Conservation (phyloP, 2,888 invertebrate genomes). For the Fragum sueziense region DNA sequence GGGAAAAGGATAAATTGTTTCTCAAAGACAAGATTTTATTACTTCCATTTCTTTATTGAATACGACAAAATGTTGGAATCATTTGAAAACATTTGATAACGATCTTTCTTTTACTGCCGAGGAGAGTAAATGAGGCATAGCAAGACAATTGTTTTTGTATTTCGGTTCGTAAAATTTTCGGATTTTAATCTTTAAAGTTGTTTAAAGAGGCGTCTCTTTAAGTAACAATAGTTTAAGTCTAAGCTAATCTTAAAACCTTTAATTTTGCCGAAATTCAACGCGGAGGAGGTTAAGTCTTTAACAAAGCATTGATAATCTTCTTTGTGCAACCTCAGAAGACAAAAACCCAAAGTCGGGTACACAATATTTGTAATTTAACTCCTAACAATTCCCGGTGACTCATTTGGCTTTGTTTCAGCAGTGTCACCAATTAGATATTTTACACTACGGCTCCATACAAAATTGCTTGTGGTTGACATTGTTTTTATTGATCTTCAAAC, state of each 20-base stretch:
- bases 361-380: background rate
- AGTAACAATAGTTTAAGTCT: background rate
- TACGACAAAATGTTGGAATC: too few relatives aligned
- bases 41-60: too few relatives aligned
- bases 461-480: too few relatives aligned
- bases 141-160: background rate
- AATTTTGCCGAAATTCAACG: slow-evolving; percentile 10
- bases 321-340: background rate
- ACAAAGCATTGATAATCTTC: slow-evolving; percentile 2
- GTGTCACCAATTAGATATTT: background rate
- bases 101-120: background rate
- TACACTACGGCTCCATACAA: too few relatives aligned
- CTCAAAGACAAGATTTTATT: too few relatives aligned
- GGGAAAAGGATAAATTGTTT: too few relatives aligned
- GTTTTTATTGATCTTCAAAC: too few relatives aligned
- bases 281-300: slow-evolving; percentile 5
- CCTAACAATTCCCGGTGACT: slow-evolving; percentile 5
- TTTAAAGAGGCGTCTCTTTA: background rate
- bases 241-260: slow-evolving; percentile 10
- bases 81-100: background rate
- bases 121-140: background rate
- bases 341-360: background rate
- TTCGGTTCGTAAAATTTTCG: background rate
- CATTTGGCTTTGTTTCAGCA: background rate
- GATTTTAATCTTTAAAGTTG: slow-evolving; percentile 17